A percentile compares a stretch with the other conserved stretches of the same genome.
These are phyloP conservation scores for Oryctolagus cuniculus DNA, from an alignment of 2,113 vertebrate genomes.

Conservation along the genomic window DNA sequence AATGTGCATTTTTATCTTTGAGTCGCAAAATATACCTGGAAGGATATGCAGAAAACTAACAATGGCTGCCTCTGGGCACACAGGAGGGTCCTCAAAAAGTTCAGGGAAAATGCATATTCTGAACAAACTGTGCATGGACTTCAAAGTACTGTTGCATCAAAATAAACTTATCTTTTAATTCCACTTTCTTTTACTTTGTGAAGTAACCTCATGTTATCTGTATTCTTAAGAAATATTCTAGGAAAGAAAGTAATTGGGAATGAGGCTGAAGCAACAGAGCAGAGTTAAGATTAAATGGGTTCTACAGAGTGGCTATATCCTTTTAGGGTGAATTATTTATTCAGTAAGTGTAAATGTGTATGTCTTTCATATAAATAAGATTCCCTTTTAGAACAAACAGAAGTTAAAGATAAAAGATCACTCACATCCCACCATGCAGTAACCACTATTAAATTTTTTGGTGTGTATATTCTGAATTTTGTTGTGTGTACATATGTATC, in stretches of 20 bases:
- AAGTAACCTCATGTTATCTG: not conserved
- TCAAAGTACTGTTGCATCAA: too few species aligned
- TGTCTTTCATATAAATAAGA: not conserved
- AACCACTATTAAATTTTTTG: not conserved
- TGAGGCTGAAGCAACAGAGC: not conserved
- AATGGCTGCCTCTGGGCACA: not conserved
- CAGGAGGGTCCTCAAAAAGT: too few species aligned
- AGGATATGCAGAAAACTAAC: not conserved
- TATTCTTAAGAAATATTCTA: not conserved
- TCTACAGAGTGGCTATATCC: not conserved
- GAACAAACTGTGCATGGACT: too few species aligned
- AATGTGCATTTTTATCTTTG: not conserved
- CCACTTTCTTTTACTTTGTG: not conserved
- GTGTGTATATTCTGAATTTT: not conserved
- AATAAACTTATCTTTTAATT: not conserved
- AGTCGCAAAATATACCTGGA: slow-evolving; percentile 8
- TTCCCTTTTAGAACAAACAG: slow-evolving; percentile 14
- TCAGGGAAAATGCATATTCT: too few species aligned
- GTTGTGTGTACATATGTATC: not conserved
- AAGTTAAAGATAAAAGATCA: not conserved
- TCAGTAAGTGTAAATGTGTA: not conserved
- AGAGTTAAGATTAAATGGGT: slow-evolving; percentile 26
- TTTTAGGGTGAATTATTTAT: not conserved
- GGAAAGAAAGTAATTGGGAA: not conserved
- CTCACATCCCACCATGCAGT: not conserved